Conservation (phyloP, 2,797 vertebrate genomes). For the Trachurus trachurus region DNA sequence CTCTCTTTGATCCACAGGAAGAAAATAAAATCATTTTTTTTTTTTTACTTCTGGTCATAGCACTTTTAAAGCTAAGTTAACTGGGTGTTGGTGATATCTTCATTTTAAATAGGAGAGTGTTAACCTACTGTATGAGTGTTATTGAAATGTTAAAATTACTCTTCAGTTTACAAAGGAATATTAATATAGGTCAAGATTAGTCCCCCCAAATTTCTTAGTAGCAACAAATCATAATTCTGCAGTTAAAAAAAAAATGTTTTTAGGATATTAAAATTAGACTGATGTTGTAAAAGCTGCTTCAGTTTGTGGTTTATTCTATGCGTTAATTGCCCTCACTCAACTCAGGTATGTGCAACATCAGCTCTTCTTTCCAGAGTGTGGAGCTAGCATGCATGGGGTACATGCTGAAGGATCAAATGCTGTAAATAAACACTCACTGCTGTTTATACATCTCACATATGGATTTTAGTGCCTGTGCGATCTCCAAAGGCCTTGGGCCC, state of each 20-base stretch:
- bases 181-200: slow-evolving; percentile 1
- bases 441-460: slow-evolving; percentile 81
- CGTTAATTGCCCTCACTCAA: slow-evolving; percentile 9
- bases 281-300: slow-evolving; percentile 2
- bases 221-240: slow-evolving; percentile 4
- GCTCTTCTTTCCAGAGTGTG: slow-evolving; percentile 38
- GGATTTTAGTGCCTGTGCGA: slow-evolving; percentile 80
- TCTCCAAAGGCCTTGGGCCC: slow-evolving; percentile 77
- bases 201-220: neutral
- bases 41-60: no score
- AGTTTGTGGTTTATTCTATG: slow-evolving; percentile 17
- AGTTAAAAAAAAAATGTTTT: slow-evolving; percentile 5
- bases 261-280: neutral
- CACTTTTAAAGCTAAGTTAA: no score
- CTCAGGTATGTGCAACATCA: slow-evolving; percentile 45
- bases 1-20: no score
- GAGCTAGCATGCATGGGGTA: slow-evolving; percentile 37
- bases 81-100: neutral
- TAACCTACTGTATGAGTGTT: neutral
- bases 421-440: slow-evolving; percentile 78
- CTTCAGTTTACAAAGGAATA: slow-evolving; percentile 5
- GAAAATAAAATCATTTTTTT: neutral
- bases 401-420: slow-evolving; percentile 66
- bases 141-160: neutral
- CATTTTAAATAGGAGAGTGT: neutral